Evolutionary conservation across 2,888 invertebrate genomes (phyloP).

Genomic region (Athalia rosae): DNA sequence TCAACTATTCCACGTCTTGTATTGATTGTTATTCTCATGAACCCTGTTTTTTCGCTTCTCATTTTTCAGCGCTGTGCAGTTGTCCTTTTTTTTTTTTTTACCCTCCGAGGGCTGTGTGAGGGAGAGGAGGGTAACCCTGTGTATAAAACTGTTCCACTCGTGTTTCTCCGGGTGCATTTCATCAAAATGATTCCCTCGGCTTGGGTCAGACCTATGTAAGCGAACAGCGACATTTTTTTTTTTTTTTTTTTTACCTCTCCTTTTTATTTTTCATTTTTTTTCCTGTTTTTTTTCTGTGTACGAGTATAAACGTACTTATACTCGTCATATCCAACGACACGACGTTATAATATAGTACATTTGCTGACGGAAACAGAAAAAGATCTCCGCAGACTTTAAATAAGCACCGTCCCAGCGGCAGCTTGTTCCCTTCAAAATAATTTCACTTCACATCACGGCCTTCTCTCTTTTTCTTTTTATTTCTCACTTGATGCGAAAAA

Average conservation of each 20-base stretch:
- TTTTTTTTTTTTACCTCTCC: no score
- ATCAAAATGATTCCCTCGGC: slow-evolving; percentile 30
- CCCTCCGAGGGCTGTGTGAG: background rate
- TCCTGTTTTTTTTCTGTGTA: no score
- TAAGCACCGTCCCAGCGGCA: background rate
- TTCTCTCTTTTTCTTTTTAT: slow-evolving; percentile 2
- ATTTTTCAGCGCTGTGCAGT: background rate
- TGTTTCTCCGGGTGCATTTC: slow-evolving; percentile 33
- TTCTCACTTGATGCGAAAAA: background rate
- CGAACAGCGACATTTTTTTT: no score
- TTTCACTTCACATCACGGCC: background rate
- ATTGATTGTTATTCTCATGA: background rate
- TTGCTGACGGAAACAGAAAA: slow-evolving; percentile 13
- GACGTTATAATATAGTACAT: slow-evolving; percentile 25
- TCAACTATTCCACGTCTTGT: no score
- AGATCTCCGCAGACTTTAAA: slow-evolving; percentile 24
- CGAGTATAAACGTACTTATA: no score
- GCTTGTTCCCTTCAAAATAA: background rate
- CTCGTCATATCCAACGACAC: slow-evolving; percentile 6
- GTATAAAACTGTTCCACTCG: background rate
- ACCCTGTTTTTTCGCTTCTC: background rate
- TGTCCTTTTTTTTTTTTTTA: background rate
- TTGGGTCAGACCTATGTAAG: background rate
- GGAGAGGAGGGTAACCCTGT: slow-evolving; percentile 25
- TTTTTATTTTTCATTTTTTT: no score